Conservation (phyloP, 2,797 vertebrate genomes). For the Tragelaphus eurycerus region DNA sequence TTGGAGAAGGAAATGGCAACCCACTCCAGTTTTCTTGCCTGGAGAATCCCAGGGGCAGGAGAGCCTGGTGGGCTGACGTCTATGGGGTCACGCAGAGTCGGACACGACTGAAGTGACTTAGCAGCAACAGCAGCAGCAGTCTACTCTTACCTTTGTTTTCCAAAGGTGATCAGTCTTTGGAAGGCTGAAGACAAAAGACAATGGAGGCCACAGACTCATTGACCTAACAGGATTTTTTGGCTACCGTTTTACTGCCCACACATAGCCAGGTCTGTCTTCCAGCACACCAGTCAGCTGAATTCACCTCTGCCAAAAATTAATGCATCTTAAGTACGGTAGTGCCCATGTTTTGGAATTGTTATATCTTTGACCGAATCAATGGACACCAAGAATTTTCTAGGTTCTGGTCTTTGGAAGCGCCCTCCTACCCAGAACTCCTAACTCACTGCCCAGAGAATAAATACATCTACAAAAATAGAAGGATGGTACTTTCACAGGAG, state of each 20-base stretch:
- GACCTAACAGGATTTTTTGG: not conserved
- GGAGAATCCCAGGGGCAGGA: too few species aligned
- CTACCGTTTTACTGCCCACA: not conserved
- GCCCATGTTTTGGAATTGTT: not conserved
- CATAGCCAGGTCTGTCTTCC: not conserved
- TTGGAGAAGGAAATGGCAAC: too few species aligned
- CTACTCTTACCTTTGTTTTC: conserved; percentile 34
- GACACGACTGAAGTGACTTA: too few species aligned
- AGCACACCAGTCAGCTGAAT: not conserved
- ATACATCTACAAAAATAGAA: conserved; percentile 28
- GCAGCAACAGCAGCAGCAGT: not conserved
- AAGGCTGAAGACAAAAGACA: not conserved
- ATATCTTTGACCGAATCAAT: not conserved
- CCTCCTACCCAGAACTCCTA: not conserved
- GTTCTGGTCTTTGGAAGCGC: not conserved
- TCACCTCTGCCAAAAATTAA: not conserved
- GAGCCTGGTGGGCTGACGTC: too few species aligned
- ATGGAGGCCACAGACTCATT: not conserved
- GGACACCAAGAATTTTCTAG: not conserved
- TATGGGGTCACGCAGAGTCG: too few species aligned
- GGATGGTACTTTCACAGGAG: not conserved
- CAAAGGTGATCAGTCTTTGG: not conserved
- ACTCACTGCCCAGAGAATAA: conserved; percentile 16
- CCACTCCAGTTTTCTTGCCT: too few species aligned
- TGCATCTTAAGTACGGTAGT: not conserved